Conservation (phyloP, 1,140 invertebrate genomes). For the Metopolophium dirhodum region DNA sequence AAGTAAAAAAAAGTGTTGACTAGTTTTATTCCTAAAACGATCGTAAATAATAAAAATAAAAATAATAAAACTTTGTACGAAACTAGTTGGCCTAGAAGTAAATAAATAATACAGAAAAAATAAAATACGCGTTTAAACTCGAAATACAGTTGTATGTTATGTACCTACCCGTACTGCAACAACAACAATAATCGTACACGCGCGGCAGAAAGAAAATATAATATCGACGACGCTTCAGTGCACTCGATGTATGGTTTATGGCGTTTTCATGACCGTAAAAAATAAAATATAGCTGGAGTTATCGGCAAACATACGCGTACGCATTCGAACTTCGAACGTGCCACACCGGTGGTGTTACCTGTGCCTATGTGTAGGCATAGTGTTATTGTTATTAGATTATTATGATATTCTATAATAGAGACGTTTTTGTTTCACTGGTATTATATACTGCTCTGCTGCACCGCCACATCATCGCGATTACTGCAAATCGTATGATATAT, state of each 20-base stretch:
- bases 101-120: conserved; percentile 11
- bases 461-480: neutral
- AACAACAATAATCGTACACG: neutral
- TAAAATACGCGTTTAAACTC: neutral
- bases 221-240: neutral
- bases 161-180: neutral
- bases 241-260: neutral
- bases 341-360: neutral
- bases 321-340: neutral
- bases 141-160: neutral
- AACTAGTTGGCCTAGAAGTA: conserved; percentile 39
- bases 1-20: conserved; percentile 38
- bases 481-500: neutral
- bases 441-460: neutral
- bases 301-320: neutral
- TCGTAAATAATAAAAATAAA: conserved; percentile 35
- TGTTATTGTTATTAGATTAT: neutral
- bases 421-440: neutral
- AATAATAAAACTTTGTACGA: conserved; percentile 37
- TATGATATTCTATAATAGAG: neutral
- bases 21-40: conserved; percentile 48
- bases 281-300: neutral
- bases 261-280: neutral
- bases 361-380: neutral
- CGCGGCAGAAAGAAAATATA: neutral